Evolutionary conservation across 2,888 invertebrate genomes (phyloP), one percentile per base, ranked within the genome.

Genomic region (Meandrusa payeni): DNA sequence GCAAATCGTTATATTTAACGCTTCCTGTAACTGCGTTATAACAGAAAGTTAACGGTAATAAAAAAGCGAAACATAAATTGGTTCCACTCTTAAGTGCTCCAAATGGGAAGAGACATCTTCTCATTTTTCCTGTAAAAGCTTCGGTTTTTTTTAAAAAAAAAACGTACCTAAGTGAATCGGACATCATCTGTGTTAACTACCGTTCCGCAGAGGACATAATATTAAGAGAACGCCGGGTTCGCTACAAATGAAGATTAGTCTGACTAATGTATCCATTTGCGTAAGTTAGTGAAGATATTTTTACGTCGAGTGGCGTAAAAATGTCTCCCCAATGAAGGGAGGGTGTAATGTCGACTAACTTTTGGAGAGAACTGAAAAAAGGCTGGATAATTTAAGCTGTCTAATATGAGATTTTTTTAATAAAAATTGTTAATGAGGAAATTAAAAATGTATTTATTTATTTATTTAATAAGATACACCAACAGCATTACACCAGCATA

Each of bases 91-190:
- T 80, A 79, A 75, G 75, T 72, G 79, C 65, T 59, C 64, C 66
- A 75, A 79, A 78, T 77, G 80, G 76, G 69, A 71, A 64, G 41
- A 64, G 69, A 67, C 61, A 54, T 58, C 54, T 69, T 67, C 69
- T 74, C 71, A 74, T 74, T 77, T 81, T 76, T 69, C 69, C 65
- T 59, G 67, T 77, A 73, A 79, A 76, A 76, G 75, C 71, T 53
- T 64, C 74, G 65, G 73, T 74, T 75, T 71, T 39, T 29, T 36
- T 11, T 17, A 15, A n/a, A 20, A 27, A 19, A 67, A 77, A 70
- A 65, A 77, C 69, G 64, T 57, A 67, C 62, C 61, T 77, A 71
- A 71, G 73, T 69, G 69, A 74, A 57, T 66, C 64, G 75, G 77
- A 69, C 78, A 77, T 70, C 62, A 57, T 49, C 48, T 33, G 46